Conservation (phyloP, 2,797 vertebrate genomes). For the Myotis vivesi region DNA sequence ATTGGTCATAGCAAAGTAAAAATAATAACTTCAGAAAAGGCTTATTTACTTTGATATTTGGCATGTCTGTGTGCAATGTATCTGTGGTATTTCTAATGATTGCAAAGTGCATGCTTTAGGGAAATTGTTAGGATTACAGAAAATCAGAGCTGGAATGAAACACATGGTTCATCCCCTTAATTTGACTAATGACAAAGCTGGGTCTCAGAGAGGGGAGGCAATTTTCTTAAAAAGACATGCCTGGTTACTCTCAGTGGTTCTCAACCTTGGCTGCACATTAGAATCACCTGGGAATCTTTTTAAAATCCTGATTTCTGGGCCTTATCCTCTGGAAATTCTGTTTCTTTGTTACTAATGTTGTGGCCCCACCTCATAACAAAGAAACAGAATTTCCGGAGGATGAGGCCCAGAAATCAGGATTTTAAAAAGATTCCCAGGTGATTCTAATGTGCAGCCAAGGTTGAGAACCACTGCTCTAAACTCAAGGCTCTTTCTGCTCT, state of each 20-base stretch:
- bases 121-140: conserved; percentile 18
- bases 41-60: background rate
- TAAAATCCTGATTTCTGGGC: too few relatives aligned
- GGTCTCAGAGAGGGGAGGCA: background rate
- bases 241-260: background rate
- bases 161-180: background rate
- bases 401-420: too few relatives aligned
- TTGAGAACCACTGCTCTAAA: too few relatives aligned
- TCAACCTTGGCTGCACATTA: too few relatives aligned
- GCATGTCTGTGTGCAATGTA: background rate
- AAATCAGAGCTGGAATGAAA: background rate
- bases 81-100: background rate
- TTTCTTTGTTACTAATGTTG: too few relatives aligned
- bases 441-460: too few relatives aligned
- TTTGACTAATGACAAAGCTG: background rate
- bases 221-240: background rate
- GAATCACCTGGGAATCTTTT: too few relatives aligned
- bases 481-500: background rate
- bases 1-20: background rate
- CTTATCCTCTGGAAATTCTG: too few relatives aligned
- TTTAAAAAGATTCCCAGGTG: too few relatives aligned
- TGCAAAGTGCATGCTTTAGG: background rate
- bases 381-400: too few relatives aligned
- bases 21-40: background rate
- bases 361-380: too few relatives aligned